Evolutionary conservation across 1,140 invertebrate genomes (phyloP), one percentile per base, ranked within the genome.

Genomic region (Cyclargus thomasi): DNA sequence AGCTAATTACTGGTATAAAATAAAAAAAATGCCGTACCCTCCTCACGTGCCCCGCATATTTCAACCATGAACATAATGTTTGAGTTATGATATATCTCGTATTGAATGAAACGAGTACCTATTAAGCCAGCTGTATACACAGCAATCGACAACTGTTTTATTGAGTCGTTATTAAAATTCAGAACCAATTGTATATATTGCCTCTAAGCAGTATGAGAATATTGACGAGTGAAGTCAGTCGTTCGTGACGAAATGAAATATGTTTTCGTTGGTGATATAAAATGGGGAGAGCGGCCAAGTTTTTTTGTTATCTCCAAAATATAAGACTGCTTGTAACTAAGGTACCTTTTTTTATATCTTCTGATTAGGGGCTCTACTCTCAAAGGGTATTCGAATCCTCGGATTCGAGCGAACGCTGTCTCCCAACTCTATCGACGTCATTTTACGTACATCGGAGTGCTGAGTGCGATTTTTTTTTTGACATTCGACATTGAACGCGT

Each of bases 101-200:
- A 47, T 47, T 47, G 6, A 47, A 47, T 47, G 39, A 47, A 47
- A 14, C 8, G 10, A 47, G 4, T 47, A 47, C 11, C 8, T 29
- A 47, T 8, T 14, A 2, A 47, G 14, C 0, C 39, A 47, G 39
- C 39, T 47, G 39, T 14, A 47, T 11, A 47, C 39, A 47, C 39
- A 47, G 10, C 14, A 47, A 16, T 14, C 14, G 39, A 7, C 39
- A 47, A 47, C 39, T 47, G 39, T 47, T 14, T 47, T 47, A 47
- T 47, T 47, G 39, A 47, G 39, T 47, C 39, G 39, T 47, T 47
- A 47, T 47, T 47, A 47, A 47, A 47, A 47, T 47, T 47, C 39
- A 14, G 39, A 47, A 47, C 39, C 39, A 47, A 47, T 47, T 47
- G 39, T 47, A 47, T 47, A 47, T 47, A 47, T 47, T 47, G 8